Conservation (phyloP, 2,888 invertebrate genomes). For the Aradus depressus region DNA sequence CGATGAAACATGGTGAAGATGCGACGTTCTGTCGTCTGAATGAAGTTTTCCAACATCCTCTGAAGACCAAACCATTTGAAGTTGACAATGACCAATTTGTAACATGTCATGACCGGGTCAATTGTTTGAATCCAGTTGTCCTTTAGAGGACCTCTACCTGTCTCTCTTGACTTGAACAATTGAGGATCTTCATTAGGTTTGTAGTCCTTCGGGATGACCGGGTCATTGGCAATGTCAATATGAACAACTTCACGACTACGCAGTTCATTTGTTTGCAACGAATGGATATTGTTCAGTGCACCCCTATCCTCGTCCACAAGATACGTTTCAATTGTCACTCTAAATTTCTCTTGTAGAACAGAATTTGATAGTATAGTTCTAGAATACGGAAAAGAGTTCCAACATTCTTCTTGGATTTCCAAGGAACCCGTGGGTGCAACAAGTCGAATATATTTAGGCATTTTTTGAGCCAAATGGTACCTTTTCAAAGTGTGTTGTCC, state of each 20-base stretch:
- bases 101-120: constrained; percentile 49
- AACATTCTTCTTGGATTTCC: constrained; percentile 96
- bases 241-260: constrained; percentile 75
- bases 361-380: constrained; percentile 74
- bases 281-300: constrained; percentile 79
- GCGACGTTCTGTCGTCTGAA: constrained; percentile 43
- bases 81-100: constrained; percentile 50
- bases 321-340: constrained; percentile 87
- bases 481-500: constrained; percentile 97
- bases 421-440: constrained; percentile 90
- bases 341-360: constrained; percentile 92
- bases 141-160: constrained; percentile 90
- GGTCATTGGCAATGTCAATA: constrained; percentile 96
- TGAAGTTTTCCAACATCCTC: constrained; percentile 44
- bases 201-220: too few species aligned
- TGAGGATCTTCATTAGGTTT: too few species aligned
- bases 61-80: constrained; percentile 56
- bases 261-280: constrained; percentile 75
- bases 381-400: constrained; percentile 99
- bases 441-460: constrained; percentile 83
- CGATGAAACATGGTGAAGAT: constrained; percentile 91
- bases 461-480: constrained; percentile 52
- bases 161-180: constrained; percentile 81
- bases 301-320: constrained; percentile 77
- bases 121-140: constrained; percentile 67